phyloP scores from a whole-genome alignment of 2,797 vertebrate species.

The Silurus aristotelis region DNA sequence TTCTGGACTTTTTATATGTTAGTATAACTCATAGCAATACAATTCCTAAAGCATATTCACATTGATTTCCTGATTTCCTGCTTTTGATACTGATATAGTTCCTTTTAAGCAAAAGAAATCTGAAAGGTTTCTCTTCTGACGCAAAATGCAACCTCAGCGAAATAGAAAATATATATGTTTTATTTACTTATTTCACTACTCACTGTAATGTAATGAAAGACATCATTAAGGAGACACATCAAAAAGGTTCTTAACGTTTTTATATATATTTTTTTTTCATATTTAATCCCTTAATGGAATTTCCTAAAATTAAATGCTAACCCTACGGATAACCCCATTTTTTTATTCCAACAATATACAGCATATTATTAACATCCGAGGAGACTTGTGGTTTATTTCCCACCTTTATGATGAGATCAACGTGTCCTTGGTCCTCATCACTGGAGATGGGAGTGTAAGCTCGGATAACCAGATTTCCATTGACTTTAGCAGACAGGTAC shows the following conservation, averaged over 20 bases:
- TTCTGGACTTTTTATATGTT: not conserved
- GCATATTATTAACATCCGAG: not conserved
- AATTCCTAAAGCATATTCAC: not conserved
- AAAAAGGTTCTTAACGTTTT: not conserved
- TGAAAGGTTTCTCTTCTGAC: not conserved
- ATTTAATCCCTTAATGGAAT: not conserved
- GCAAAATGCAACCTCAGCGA: not conserved
- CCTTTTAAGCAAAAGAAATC: not conserved
- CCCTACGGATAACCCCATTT: not conserved
- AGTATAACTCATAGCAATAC: not conserved
- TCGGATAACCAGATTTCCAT: constrained; percentile 80
- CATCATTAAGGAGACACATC: not conserved
- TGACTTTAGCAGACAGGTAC: constrained; percentile 87
- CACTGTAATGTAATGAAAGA: not conserved
- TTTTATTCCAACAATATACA: not conserved
- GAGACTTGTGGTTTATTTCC: not conserved
- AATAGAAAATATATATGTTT: not conserved
- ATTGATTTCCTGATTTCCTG: not conserved
- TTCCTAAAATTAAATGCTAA: too few relatives aligned
- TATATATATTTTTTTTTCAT: too few relatives aligned
- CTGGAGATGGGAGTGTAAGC: constrained; percentile 92
- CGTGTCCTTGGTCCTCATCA: constrained; percentile 84
- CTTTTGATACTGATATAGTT: too few relatives aligned
- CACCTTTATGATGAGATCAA: constrained; percentile 92
- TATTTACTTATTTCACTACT: not conserved